A percentile compares a stretch with the other conserved stretches of the same genome.
Evolutionary conservation across 2,888 invertebrate genomes (phyloP).

Genomic region (Ectemnius lituratus): DNA sequence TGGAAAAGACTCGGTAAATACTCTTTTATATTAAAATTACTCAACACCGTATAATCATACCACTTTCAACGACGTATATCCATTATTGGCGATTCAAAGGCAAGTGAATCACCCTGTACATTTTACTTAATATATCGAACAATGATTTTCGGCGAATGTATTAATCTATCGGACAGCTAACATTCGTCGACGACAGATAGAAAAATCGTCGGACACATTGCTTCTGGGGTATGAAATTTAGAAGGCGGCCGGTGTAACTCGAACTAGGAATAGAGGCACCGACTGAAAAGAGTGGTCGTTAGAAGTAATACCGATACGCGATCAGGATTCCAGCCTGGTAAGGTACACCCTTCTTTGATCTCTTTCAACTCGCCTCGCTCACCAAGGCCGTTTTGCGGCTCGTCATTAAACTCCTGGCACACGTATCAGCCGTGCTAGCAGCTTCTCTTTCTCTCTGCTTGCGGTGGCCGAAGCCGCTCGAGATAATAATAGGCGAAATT

Average conservation of each 20-base stretch:
- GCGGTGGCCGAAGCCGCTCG: constrained; percentile 14
- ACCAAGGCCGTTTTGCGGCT: constrained; percentile 12
- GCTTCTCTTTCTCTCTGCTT: background rate
- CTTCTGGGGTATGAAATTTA: too few relatives aligned
- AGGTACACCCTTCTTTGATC: constrained; percentile 10
- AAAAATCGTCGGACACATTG: too few relatives aligned
- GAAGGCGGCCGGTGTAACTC: background rate
- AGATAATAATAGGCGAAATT: constrained; percentile 58
- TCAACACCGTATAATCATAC: too few relatives aligned
- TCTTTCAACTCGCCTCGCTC: constrained; percentile 6
- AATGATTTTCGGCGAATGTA: too few relatives aligned
- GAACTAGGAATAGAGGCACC: constrained; percentile 3
- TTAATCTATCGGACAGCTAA: too few relatives aligned
- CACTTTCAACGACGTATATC: too few relatives aligned
- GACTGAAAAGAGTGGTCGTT: background rate
- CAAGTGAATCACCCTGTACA: too few relatives aligned
- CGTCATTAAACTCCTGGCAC: constrained; percentile 12
- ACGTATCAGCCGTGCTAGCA: background rate
- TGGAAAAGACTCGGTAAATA: too few relatives aligned
- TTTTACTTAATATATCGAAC: too few relatives aligned
- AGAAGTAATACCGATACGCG: background rate
- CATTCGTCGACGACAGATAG: too few relatives aligned
- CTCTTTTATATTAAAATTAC: too few relatives aligned
- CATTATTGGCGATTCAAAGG: too few relatives aligned
- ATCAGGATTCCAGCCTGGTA: constrained; percentile 1